phyloP scores from a whole-genome alignment of 2,797 vertebrate species.

The Nyctibius grandis region DNA sequence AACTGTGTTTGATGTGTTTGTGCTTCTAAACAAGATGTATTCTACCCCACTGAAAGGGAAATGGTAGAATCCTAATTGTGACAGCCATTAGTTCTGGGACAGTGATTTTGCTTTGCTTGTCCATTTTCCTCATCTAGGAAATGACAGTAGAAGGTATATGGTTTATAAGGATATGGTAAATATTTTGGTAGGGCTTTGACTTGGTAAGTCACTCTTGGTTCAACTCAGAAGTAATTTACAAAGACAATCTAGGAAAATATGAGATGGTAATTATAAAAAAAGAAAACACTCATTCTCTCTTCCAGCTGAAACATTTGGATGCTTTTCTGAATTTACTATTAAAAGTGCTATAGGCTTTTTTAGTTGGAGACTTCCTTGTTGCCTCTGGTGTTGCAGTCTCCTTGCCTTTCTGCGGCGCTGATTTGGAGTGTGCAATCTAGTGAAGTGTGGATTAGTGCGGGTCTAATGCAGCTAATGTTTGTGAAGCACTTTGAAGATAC shows the following conservation, averaged over 20 bases:
- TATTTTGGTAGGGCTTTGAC: not conserved
- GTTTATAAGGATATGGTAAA: not conserved
- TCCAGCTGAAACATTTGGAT: not conserved
- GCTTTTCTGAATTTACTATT: not conserved
- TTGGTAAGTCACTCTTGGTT: not conserved
- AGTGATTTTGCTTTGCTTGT: not conserved
- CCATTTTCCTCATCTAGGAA: not conserved
- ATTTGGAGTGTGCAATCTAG: not conserved
- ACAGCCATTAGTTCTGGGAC: not conserved
- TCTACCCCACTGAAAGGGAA: not conserved
- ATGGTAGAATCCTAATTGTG: not conserved
- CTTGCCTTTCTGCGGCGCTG: not conserved
- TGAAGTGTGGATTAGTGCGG: not conserved
- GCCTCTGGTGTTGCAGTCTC: not conserved
- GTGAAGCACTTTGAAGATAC: not conserved
- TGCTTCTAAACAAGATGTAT: not conserved
- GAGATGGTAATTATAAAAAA: not conserved
- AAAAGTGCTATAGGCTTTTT: not conserved
- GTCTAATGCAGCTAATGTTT: not conserved
- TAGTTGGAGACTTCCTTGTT: not conserved
- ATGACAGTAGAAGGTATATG: not conserved
- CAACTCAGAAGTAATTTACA: not conserved
- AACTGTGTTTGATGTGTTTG: not conserved
- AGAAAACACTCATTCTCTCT: not conserved
- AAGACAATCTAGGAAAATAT: not conserved